A percentile compares a stretch with the other conserved stretches of the same genome.
Conservation (phyloP, 1,140 invertebrate genomes). For the Spodoptera frugiperda region DNA sequence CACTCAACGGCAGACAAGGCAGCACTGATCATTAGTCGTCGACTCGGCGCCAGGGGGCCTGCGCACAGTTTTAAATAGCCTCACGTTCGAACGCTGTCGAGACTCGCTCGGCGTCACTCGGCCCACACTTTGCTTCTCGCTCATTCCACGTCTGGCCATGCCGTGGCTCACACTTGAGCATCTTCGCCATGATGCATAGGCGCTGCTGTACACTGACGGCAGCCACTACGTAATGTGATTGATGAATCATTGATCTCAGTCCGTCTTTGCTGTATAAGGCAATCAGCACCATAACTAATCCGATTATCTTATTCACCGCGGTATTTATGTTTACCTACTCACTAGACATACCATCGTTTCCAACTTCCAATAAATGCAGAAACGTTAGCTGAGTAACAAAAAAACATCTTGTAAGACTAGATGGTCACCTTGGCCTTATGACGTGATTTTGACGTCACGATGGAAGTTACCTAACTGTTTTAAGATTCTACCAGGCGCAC, state of each 20-base stretch:
- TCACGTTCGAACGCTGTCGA: slow-evolving; percentile 74
- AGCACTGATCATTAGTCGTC: slow-evolving; percentile 84
- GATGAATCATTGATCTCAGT: slow-evolving; percentile 79
- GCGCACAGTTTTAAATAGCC: slow-evolving; percentile 87
- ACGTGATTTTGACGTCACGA: slow-evolving; percentile 41
- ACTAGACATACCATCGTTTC: not conserved
- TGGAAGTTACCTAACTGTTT: slow-evolving; percentile 27
- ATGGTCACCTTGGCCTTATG: slow-evolving; percentile 50
- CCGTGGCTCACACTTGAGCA: slow-evolving; percentile 34
- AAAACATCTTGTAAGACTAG: slow-evolving; percentile 4
- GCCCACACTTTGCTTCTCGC: slow-evolving; percentile 83
- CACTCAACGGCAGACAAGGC: slow-evolving; percentile 78
- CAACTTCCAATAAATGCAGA: not conserved
- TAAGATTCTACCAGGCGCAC: not conserved
- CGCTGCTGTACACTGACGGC: slow-evolving; percentile 61
- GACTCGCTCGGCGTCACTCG: slow-evolving; percentile 80
- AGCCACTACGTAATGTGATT: slow-evolving; percentile 71
- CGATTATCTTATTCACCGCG: slow-evolving; percentile 68
- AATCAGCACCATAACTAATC: slow-evolving; percentile 59
- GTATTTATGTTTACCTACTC: slow-evolving; percentile 63
- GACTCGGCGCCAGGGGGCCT: slow-evolving; percentile 84
- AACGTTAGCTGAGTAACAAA: not conserved
- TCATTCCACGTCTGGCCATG: slow-evolving; percentile 77
- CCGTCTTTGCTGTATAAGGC: slow-evolving; percentile 76
- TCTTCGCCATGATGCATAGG: slow-evolving; percentile 59